A percentile compares a stretch with the other conserved stretches of the same genome.
Conservation (phyloP, 2,797 vertebrate genomes). For the Acrossocheilus wenchowensis region DNA sequence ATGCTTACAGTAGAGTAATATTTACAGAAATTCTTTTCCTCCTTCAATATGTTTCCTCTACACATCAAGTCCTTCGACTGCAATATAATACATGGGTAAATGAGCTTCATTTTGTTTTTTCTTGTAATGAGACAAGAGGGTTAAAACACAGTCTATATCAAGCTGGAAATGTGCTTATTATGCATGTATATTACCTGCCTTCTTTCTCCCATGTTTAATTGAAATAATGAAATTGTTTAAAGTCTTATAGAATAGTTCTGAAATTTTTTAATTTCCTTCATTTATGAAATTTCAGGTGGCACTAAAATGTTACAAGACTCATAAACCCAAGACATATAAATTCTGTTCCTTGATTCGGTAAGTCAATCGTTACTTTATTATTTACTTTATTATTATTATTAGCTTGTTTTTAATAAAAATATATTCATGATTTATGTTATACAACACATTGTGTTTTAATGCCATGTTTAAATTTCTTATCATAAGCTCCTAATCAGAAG, state of each 20-base stretch:
- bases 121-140: neutral
- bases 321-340: neutral
- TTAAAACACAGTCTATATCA: neutral
- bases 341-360: neutral
- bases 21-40: neutral
- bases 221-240: neutral
- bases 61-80: neutral
- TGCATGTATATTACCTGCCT: neutral
- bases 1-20: neutral
- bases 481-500: neutral
- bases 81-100: neutral
- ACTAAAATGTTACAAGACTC: neutral
- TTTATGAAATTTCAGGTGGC: neutral
- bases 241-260: neutral
- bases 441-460: neutral
- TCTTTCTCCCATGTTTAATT: neutral
- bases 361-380: neutral
- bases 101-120: neutral
- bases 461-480: neutral
- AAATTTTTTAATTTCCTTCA: neutral
- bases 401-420: neutral
- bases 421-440: neutral
- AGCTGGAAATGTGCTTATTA: neutral
- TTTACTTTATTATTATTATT: neutral
- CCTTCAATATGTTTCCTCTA: neutral